Evolutionary conservation across 2,797 vertebrate genomes (phyloP).

Genomic region (Myotis myotis): DNA sequence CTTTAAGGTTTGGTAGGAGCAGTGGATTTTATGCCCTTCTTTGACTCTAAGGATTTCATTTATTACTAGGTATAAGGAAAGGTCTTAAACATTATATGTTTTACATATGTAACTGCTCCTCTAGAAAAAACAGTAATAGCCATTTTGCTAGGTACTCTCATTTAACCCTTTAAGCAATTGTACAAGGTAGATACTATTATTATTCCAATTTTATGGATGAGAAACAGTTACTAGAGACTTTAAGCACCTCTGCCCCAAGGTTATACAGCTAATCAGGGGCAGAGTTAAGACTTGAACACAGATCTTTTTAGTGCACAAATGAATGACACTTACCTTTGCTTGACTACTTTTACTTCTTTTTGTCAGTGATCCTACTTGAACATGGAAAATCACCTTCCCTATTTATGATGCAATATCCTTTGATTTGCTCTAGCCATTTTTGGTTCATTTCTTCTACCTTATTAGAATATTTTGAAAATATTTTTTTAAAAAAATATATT

Average conservation of each 20-base stretch:
- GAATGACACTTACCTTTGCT: constrained; percentile 22
- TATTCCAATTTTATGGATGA: neutral
- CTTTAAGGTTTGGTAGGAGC: neutral
- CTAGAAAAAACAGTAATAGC: neutral
- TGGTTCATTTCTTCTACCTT: constrained; percentile 15
- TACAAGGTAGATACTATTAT: neutral
- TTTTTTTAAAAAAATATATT: too few species aligned
- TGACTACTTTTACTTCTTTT: neutral
- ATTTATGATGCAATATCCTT: neutral
- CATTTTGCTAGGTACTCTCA: neutral
- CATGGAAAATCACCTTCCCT: neutral
- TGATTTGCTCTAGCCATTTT: neutral
- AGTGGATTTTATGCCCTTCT: neutral
- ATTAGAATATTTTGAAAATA: constrained; percentile 8
- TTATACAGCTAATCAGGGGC: neutral
- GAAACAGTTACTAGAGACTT: neutral
- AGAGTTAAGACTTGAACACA: neutral
- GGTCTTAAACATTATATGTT: neutral
- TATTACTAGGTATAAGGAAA: neutral
- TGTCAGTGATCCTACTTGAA: neutral
- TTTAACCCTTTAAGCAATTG: neutral
- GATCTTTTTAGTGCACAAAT: neutral
- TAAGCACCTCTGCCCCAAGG: neutral
- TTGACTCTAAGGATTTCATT: constrained; percentile 4
- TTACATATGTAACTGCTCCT: neutral